Percentiles rank a stretch among this genome's conserved stretches.
phyloP scores from a whole-genome alignment of 2,888 invertebrate genomes.

The Rhodophaea formosa region DNA sequence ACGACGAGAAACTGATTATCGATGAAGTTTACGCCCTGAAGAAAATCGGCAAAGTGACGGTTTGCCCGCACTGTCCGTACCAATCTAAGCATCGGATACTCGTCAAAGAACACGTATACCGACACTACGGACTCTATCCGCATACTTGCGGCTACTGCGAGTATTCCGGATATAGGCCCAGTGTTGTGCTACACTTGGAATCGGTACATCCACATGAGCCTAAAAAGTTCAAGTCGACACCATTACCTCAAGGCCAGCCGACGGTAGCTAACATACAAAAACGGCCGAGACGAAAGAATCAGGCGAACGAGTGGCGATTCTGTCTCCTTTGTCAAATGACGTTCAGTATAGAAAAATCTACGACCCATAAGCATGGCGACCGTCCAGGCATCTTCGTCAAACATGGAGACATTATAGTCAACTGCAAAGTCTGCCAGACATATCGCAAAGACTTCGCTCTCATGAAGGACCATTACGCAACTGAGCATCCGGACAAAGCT shows the following conservation, averaged over 20 bases:
- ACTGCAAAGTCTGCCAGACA: slow-evolving; percentile 66
- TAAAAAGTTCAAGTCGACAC: slow-evolving; percentile 26
- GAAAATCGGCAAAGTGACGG: slow-evolving; percentile 21
- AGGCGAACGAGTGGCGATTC: slow-evolving; percentile 29
- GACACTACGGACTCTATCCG: slow-evolving; percentile 72
- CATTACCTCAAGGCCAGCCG: slow-evolving; percentile 36
- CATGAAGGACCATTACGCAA: slow-evolving; percentile 57
- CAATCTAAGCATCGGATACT: slow-evolving; percentile 31
- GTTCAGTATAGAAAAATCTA: slow-evolving; percentile 35
- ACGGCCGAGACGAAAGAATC: slow-evolving; percentile 22
- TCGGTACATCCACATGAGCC: slow-evolving; percentile 44
- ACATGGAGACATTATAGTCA: slow-evolving; percentile 60
- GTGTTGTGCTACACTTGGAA: slow-evolving; percentile 51
- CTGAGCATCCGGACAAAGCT: not conserved
- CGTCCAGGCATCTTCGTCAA: slow-evolving; percentile 45
- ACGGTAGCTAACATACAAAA: slow-evolving; percentile 16
- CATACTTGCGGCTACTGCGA: slow-evolving; percentile 66
- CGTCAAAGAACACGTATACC: slow-evolving; percentile 61
- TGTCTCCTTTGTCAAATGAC: slow-evolving; percentile 59
- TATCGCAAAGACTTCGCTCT: slow-evolving; percentile 47
- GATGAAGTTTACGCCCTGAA: slow-evolving; percentile 39
- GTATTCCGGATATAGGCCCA: slow-evolving; percentile 41
- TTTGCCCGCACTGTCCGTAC: slow-evolving; percentile 56
- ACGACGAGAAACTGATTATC: slow-evolving; percentile 50
- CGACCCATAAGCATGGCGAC: slow-evolving; percentile 45